Percentiles rank a stretch among this genome's conserved stretches.
Conservation (phyloP, 2,797 vertebrate species). For the Siniperca undulata region DNA sequence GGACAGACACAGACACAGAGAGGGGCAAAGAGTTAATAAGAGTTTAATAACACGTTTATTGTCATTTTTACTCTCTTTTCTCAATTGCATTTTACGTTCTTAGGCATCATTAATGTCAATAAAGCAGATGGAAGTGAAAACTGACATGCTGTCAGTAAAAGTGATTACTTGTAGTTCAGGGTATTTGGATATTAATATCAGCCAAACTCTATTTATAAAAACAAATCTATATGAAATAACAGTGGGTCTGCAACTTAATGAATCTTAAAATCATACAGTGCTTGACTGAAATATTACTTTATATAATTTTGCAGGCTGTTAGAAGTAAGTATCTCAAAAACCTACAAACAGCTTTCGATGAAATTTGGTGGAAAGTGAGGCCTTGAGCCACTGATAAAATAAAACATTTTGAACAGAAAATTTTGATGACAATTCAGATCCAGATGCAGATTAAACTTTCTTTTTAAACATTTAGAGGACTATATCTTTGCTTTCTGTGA, state of each 20-base stretch:
- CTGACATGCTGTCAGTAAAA: neutral
- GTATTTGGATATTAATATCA: neutral
- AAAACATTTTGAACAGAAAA: neutral
- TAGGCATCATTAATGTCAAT: neutral
- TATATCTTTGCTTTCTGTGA: neutral
- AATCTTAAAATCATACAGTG: neutral
- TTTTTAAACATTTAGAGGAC: neutral
- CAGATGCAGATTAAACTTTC: neutral
- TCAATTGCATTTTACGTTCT: neutral
- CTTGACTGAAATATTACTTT: neutral
- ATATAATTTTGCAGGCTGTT: neutral
- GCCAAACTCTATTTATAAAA: neutral
- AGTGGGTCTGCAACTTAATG: neutral
- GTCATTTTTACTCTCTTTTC: neutral
- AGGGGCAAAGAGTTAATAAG: neutral
- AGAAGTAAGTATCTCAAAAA: neutral
- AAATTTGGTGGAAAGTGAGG: neutral
- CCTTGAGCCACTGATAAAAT: neutral
- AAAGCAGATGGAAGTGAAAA: slow-evolving; percentile 5
- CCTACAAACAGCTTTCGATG: neutral
- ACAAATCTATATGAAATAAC: neutral
- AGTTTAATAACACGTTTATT: neutral
- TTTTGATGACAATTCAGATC: neutral
- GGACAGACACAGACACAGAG: slow-evolving; percentile 1
- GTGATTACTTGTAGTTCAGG: neutral